Percentiles rank a stretch among this genome's conserved stretches.
Evolutionary conservation across 2,888 invertebrate genomes (phyloP).

Genomic region (Drosophila testacea): DNA sequence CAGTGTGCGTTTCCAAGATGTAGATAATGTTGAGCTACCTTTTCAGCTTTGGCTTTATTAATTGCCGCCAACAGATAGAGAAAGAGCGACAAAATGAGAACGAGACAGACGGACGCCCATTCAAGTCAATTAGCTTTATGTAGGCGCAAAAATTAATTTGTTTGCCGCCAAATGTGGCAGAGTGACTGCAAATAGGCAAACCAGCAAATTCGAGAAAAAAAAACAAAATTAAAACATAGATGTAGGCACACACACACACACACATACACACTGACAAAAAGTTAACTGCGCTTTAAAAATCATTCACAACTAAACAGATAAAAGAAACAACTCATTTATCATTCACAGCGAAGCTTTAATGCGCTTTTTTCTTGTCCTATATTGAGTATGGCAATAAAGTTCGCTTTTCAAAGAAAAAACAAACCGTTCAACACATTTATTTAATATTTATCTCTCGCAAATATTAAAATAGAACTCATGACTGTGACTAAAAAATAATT

Average conservation of each 20-base stretch:
- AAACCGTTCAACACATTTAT: neutral
- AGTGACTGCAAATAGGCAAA: constrained; percentile 44
- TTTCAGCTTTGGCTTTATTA: constrained; percentile 49
- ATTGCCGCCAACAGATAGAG: constrained; percentile 37
- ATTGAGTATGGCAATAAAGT: neutral
- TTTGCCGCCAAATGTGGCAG: constrained; percentile 74
- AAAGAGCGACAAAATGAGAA: constrained; percentile 1
- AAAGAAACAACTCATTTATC: neutral
- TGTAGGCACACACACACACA: constrained; percentile 7
- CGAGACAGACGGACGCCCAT: constrained; percentile 43
- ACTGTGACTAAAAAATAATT: constrained; percentile 3
- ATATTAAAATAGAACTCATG: constrained; percentile 19
- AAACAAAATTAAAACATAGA: constrained; percentile 7
- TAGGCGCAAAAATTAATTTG: constrained; percentile 80
- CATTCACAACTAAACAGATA: constrained; percentile 23
- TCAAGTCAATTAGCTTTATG: constrained; percentile 74
- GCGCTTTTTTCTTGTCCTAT: constrained; percentile 12
- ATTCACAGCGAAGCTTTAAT: constrained; percentile 22
- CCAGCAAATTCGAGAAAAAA: constrained; percentile 23
- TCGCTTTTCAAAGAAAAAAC: neutral
- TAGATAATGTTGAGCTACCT: constrained; percentile 40
- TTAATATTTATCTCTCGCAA: constrained; percentile 1
- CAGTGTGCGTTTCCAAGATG: constrained; percentile 40
- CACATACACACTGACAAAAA: constrained; percentile 19
- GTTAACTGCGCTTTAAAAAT: constrained; percentile 46